Evolutionary conservation across 2,113 vertebrate genomes (phyloP).

Genomic region (Pica pica): DNA sequence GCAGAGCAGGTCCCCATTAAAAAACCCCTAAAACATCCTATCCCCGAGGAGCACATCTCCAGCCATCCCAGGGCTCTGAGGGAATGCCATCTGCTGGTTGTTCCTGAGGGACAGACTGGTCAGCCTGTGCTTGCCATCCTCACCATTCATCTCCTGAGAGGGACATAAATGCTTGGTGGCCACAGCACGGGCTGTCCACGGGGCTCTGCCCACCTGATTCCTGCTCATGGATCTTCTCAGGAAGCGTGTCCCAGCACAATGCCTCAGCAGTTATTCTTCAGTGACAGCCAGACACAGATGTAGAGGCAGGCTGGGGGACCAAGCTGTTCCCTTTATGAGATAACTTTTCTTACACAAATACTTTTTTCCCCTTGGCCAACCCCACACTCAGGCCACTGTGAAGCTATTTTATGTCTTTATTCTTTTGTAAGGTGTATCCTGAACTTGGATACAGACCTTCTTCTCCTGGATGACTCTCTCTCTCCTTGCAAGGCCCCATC

Average conservation of each 20-base stretch:
- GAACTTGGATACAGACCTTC: background rate
- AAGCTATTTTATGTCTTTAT: background rate
- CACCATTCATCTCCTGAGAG: rapidly evolving
- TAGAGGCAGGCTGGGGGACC: background rate
- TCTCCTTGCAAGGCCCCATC: background rate
- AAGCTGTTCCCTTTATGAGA: background rate
- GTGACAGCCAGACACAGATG: background rate
- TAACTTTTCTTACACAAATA: background rate
- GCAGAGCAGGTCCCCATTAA: background rate
- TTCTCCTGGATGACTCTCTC: background rate
- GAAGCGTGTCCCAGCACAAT: rapidly evolving
- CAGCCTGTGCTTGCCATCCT: background rate
- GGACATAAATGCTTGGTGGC: background rate
- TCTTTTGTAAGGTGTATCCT: background rate
- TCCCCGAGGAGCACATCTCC: background rate
- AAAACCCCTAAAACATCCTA: rapidly evolving
- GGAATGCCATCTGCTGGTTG: background rate
- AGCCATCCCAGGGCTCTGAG: background rate
- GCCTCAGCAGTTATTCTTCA: background rate
- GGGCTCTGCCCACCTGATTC: background rate
- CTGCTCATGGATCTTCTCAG: background rate
- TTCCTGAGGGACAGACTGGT: rapidly evolving
- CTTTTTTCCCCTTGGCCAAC: background rate
- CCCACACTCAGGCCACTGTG: background rate
- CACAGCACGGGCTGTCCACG: rapidly evolving